Base-by-base conservation (phyloP, 2,888 invertebrate species). In the Caenorhabditis imperialis region DNA sequence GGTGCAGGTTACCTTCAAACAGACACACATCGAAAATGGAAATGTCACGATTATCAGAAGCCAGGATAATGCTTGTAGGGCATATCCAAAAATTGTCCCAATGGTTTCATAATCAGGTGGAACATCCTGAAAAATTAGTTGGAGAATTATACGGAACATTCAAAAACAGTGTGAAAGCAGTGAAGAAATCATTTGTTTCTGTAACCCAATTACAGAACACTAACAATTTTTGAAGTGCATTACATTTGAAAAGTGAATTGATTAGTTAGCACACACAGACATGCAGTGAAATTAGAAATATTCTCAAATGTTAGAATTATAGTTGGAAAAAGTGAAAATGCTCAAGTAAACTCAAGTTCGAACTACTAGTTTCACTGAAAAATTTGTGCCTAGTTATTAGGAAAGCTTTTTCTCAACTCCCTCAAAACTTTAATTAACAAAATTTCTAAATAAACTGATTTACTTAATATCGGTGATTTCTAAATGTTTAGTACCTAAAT, bases 81-180 rank as follows among this genome's bases (percentile, higher is more conserved):
- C 85, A 74, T 87, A 86, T 40, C 87, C 87, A 73, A 87, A 87
- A 42, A 87, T 84, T 33, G 85, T 87, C 20, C 87, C 87, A 35
- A 87, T 85, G 44, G 85, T 87, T 75, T 87, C 87, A 57, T 85
- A 87, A 71, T 87, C 87, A 25, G 86, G 87, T 14, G 87, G 87
- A 20, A 87, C 86, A 71, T 87, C 87, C 85, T 86, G 69, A 35
- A 78, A 51, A 70, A 16, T 8, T 37, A 54, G 10, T 37, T 18
- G 4, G 12, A 38, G 16, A 33, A 37, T 18, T 23, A 38, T 23
- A 18, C n/a, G 5, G 4, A 10, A n/a, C 14, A 12, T 6, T 38
- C n/a, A n/a, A 38, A 38, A 38, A 50, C 2, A 7, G 8, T 8
- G 40, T 25, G 27, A 18, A 40, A 38, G 22, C 2, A 7, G 10